A percentile compares a stretch with the other conserved stretches of the same genome.
These are phyloP conservation scores for Australoheros scitulus DNA, from an alignment of 2,113 vertebrate species.

Conservation along the genomic window DNA sequence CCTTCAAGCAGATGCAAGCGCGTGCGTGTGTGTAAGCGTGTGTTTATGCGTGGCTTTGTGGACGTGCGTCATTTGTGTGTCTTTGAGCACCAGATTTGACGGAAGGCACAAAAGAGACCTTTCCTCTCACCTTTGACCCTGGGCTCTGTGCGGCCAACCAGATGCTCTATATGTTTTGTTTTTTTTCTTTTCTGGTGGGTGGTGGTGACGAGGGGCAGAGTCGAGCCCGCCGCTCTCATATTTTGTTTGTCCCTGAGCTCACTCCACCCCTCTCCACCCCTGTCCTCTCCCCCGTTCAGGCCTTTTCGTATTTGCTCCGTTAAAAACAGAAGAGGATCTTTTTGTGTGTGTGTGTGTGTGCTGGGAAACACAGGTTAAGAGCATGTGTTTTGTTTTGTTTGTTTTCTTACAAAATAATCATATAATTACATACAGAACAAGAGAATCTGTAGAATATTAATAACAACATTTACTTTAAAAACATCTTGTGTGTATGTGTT, in stretches of 20 bases:
- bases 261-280: conserved; percentile 42
- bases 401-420: conserved; percentile 81
- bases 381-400: conserved; percentile 70
- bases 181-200: background rate
- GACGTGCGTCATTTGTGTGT: conserved; percentile 26
- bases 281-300: conserved; percentile 37
- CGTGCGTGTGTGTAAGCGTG: conserved; percentile 29
- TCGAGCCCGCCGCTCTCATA: conserved; percentile 27
- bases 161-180: conserved; percentile 30
- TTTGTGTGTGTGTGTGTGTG: conserved; percentile 36
- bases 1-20: conserved; percentile 63
- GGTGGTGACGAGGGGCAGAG: conserved; percentile 35
- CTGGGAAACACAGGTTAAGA: conserved; percentile 73
- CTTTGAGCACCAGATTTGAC: conserved; percentile 70
- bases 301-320: conserved; percentile 58
- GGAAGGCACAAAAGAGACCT: conserved; percentile 80
- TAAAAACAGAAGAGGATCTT: conserved; percentile 66
- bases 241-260: conserved; percentile 51
- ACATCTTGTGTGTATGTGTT: conserved; percentile 68
- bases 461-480: conserved; percentile 82
- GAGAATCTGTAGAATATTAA: conserved; percentile 81
- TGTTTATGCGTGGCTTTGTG: conserved; percentile 36
- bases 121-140: conserved; percentile 78
- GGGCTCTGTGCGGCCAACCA: conserved; percentile 72
- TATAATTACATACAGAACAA: conserved; percentile 81